phyloP scores from a whole-genome alignment of 2,888 invertebrate genomes.

The Onthophagus sagittarius region DNA sequence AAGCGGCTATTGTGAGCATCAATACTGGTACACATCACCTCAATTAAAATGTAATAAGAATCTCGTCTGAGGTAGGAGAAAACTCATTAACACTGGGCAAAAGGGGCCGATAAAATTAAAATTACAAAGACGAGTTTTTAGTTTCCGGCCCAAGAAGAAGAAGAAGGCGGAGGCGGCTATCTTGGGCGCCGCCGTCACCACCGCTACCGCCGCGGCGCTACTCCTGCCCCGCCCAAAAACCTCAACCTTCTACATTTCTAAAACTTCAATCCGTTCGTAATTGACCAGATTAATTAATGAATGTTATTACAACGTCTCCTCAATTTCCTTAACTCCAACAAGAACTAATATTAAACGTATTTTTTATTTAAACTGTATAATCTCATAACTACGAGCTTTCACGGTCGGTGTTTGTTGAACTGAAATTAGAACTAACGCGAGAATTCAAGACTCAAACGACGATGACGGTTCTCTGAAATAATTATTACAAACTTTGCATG shows the following conservation, averaged over 20 bases:
- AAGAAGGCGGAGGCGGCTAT: conserved; percentile 15
- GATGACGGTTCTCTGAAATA: no score
- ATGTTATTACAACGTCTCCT: background rate
- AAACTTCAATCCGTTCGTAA: conserved; percentile 3
- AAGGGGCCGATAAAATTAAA: conserved; percentile 45
- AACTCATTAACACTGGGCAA: conserved; percentile 50
- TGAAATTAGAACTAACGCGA: no score
- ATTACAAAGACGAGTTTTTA: conserved; percentile 39
- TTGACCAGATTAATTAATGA: conserved; percentile 12
- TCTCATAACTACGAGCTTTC: no score
- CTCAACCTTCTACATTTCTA: background rate
- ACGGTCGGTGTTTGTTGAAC: no score
- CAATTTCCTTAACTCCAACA: background rate
- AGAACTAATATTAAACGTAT: no score
- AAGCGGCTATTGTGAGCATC: conserved; percentile 43
- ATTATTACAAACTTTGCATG: no score
- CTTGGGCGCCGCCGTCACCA: background rate
- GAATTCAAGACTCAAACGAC: no score
- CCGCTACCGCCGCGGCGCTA: no score
- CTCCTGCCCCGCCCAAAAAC: no score
- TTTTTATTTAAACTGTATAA: no score
- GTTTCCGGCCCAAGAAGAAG: conserved; percentile 26
- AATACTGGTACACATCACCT: conserved; percentile 50
- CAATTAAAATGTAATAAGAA: conserved; percentile 53
- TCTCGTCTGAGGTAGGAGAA: conserved; percentile 45